Conservation (phyloP, 2,888 invertebrate genomes). For the Desoria tigrina region DNA sequence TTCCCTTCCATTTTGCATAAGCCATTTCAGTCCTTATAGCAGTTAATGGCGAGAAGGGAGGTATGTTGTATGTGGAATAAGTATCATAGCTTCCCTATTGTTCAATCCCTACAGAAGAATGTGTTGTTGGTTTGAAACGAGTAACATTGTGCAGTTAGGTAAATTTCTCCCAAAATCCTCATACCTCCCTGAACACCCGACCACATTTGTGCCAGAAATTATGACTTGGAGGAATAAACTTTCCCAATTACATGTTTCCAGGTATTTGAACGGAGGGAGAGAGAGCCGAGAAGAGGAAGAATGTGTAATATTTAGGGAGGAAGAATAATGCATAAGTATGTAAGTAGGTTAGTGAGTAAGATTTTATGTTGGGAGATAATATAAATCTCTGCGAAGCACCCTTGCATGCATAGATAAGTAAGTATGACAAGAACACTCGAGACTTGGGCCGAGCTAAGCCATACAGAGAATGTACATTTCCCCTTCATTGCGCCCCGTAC, state of each 20-base stretch:
- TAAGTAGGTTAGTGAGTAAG: constrained; percentile 17
- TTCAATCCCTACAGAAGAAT: too few relatives aligned
- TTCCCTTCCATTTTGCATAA: too few relatives aligned
- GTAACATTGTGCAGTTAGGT: not conserved
- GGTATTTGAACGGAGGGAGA: constrained; percentile 14
- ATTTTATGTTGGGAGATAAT: constrained; percentile 22
- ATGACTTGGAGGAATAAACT: constrained; percentile 30
- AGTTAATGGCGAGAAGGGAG: too few relatives aligned
- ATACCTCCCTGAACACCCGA: constrained; percentile 14
- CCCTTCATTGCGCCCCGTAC: not conserved
- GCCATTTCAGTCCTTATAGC: too few relatives aligned
- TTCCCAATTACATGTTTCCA: constrained; percentile 27
- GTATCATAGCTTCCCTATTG: too few relatives aligned
- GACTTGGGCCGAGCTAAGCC: too few relatives aligned
- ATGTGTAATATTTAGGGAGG: too few relatives aligned
- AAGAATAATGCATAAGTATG: constrained; percentile 1
- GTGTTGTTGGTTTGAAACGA: too few relatives aligned
- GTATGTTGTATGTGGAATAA: too few relatives aligned
- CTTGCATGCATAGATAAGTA: constrained; percentile 27
- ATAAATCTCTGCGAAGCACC: constrained; percentile 23
- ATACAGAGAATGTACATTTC: constrained; percentile 7
- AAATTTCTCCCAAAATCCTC: not conserved
- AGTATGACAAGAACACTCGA: constrained; percentile 20
- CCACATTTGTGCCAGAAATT: constrained; percentile 28
- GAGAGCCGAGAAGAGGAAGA: not conserved